Evolutionary conservation across 2,888 invertebrate species (phyloP), one percentile per base, ranked within the genome.

Genomic region (Polyommatus icarus): DNA sequence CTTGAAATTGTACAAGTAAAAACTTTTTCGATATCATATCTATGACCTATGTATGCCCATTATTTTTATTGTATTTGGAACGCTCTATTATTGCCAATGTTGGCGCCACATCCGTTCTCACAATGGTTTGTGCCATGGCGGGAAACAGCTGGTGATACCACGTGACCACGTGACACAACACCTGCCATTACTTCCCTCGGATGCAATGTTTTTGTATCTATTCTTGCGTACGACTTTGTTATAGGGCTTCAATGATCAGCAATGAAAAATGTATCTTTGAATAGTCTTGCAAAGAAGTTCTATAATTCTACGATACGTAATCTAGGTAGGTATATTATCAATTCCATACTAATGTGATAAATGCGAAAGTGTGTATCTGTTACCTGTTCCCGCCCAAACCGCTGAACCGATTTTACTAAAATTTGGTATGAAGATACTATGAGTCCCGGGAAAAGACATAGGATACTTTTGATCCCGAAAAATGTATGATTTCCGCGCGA

Each of bases 51-150:
- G n/a, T 4, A 2, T 32, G n/a, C 32, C 5, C 5, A 32, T 57
- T n/a, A 6, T 5, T 4, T n/a, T n/a, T 54, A 7, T 57, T 57
- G 57, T 57, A 57, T 57, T 57, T n/a, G 57, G 57, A 57, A 57
- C 59, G 59, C n/a, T 59, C 59, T 8, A 59, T 20, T n/a, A n/a
- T 59, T 59, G 20, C 20, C 59, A n/a, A 57, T 20, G 59, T 20
- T 59, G 59, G 59, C 20, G 59, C 59, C 59, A 59, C 8, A n/a
- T 20, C 59, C 59, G 59, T 59, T 59, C 59, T 59, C 59, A 59
- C 59, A 59, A 59, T 59, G 59, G 59, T 59, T 20, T 59, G n/a
- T 20, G 8, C 59, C 8, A 20, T 59, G 59, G 59, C 59, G 59
- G 59, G 59, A 59, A 59, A 59, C 59, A 59, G 59, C 59, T 59